A percentile compares a stretch with the other conserved stretches of the same genome.
These are phyloP conservation scores for Meiosimyza platycephala DNA, from an alignment of 2,888 invertebrate genomes.

Conservation along the genomic window DNA sequence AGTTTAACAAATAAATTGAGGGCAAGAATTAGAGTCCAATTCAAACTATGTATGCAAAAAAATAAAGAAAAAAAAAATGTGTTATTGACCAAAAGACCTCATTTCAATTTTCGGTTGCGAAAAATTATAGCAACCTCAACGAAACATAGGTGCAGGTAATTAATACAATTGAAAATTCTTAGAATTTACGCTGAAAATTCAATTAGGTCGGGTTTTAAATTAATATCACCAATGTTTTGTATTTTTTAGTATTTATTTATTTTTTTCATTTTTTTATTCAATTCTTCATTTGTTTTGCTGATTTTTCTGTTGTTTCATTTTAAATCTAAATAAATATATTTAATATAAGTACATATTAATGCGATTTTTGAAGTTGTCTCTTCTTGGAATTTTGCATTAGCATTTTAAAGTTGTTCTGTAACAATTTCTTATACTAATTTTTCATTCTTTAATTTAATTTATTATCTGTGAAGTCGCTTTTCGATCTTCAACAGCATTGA, in stretches of 20 bases:
- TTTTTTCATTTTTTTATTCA: constrained; percentile 15
- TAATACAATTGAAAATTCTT: constrained; percentile 13
- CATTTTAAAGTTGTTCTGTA: constrained; percentile 9
- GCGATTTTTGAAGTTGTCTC: constrained; percentile 17
- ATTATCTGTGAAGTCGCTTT: not conserved
- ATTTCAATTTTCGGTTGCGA: too few species aligned
- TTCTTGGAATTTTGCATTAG: constrained; percentile 21
- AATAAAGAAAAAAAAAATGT: too few species aligned
- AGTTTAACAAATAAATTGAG: too few species aligned
- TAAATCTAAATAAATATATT: constrained; percentile 23
- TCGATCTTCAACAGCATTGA: constrained; percentile 6
- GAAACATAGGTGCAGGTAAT: too few species aligned
- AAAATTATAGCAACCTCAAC: too few species aligned
- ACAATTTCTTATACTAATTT: constrained; percentile 1
- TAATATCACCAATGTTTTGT: constrained; percentile 10
- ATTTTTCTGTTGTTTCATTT: constrained; percentile 7
- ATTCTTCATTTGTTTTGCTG: constrained; percentile 23
- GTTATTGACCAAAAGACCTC: too few species aligned
- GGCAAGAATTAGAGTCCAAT: too few species aligned
- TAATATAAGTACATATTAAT: constrained; percentile 30
- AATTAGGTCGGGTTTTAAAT: not conserved
- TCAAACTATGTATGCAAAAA: too few species aligned
- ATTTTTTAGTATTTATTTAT: constrained; percentile 22
- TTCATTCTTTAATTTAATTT: constrained; percentile 1
- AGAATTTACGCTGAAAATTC: not conserved